A percentile compares a stretch with the other conserved stretches of the same genome.
These are phyloP conservation scores for Agonopterix arenella DNA, from an alignment of 2,888 invertebrate species.

Conservation along the genomic window DNA sequence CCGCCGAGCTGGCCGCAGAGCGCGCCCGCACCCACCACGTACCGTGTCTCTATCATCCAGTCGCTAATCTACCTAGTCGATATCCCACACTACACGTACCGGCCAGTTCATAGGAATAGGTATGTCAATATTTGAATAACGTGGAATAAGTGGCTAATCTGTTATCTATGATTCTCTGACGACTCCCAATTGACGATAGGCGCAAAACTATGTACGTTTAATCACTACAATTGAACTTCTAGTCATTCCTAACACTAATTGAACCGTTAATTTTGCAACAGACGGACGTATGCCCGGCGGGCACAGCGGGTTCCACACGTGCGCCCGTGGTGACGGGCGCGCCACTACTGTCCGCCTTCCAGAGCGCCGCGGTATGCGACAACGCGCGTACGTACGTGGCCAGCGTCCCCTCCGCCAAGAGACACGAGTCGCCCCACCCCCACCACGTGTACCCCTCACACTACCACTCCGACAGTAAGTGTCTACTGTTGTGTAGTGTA, in stretches of 20 bases:
- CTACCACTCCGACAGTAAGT: slow-evolving; percentile 79
- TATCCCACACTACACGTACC: too few relatives aligned
- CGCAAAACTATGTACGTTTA: too few relatives aligned
- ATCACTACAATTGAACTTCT: too few relatives aligned
- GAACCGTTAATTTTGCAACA: slow-evolving; percentile 5
- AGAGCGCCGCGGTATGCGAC: slow-evolving; percentile 83
- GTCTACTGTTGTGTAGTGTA: slow-evolving; percentile 10
- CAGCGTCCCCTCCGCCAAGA: slow-evolving; percentile 68
- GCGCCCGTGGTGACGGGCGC: slow-evolving; percentile 30
- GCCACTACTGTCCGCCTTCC: slow-evolving; percentile 79
- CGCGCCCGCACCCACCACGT: slow-evolving; percentile 24
- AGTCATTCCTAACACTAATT: too few relatives aligned
- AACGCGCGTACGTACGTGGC: slow-evolving; percentile 84
- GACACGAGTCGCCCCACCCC: slow-evolving; percentile 10
- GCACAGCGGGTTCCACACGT: slow-evolving; percentile 10
- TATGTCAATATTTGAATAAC: too few relatives aligned
- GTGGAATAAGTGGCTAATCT: too few relatives aligned
- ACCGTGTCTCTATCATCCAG: too few relatives aligned
- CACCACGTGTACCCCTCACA: slow-evolving; percentile 17
- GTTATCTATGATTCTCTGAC: too few relatives aligned
- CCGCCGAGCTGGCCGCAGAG: slow-evolving; percentile 73
- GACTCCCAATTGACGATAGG: too few relatives aligned
- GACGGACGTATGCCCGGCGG: slow-evolving; percentile 35
- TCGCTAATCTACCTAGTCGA: too few relatives aligned
- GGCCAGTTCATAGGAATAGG: too few relatives aligned